phyloP scores from a whole-genome alignment of 2,888 invertebrate species.

The Octodonta nipae region DNA sequence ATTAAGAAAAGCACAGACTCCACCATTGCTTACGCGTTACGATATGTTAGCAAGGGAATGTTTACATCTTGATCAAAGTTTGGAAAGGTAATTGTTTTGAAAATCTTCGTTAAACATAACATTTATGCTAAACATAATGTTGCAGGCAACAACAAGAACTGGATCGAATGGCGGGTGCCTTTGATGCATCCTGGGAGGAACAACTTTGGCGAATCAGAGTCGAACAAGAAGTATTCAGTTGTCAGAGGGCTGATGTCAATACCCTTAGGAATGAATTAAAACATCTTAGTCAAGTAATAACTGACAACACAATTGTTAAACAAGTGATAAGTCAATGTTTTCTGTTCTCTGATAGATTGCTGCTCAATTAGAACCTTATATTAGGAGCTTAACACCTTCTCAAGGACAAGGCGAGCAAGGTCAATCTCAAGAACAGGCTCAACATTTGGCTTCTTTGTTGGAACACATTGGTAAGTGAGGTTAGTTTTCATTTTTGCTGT shows the following conservation, averaged over 20 bases:
- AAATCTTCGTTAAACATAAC: no score
- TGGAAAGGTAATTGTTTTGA: conserved; percentile 34
- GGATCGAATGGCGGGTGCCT: conserved; percentile 44
- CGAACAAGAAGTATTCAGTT: conserved; percentile 48
- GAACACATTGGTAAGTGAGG: conserved; percentile 38
- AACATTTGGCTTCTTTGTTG: conserved; percentile 40
- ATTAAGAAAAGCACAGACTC: conserved; percentile 38
- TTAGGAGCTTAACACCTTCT: conserved; percentile 41
- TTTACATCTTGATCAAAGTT: conserved; percentile 43
- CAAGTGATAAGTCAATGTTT: not conserved
- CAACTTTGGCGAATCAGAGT: conserved; percentile 54
- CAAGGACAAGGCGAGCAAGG: conserved; percentile 27
- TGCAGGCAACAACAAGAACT: conserved; percentile 43
- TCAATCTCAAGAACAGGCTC: conserved; percentile 26
- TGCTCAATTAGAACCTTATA: conserved; percentile 52
- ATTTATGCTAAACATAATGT: no score
- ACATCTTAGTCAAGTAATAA: conserved; percentile 38
- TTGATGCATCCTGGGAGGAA: conserved; percentile 59
- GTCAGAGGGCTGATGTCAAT: conserved; percentile 51
- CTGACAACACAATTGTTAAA: conserved; percentile 17
- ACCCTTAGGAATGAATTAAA: conserved; percentile 51
- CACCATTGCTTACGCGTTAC: conserved; percentile 34
- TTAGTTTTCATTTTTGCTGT: no score
- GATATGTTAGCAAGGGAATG: conserved; percentile 46
- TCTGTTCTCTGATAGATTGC: conserved; percentile 32